Evolutionary conservation across 2,888 invertebrate genomes (phyloP), one percentile per base, ranked within the genome.

Genomic region (Slavum lentiscoides): DNA sequence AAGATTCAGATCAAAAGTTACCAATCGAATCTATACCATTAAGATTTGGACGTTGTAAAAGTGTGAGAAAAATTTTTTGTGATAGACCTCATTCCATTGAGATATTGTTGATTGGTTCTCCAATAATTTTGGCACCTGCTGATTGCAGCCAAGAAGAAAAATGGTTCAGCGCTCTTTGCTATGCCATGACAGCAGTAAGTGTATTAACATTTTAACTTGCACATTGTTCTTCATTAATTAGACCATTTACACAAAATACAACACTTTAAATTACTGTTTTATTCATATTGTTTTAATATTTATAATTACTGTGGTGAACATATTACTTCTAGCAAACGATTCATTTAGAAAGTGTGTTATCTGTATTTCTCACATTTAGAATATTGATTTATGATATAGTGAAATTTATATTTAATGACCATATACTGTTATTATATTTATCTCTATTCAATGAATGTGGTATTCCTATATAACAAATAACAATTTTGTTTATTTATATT

Each of bases 71-170:
- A 72, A 70, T 80, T 55, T 21, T 11, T 43, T 64, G 64, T 64
- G 77, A 80, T 62, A 64, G 77, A 19, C 77, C 77, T 13, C 39
- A 80, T 19, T 64, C 77, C 15, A 70, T 80, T 43, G 77, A 80
- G 64, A 80, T 80, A 55, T 43, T n/a, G 2, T 37, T 80, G 9
- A 68, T 80, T 64, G 58, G 21, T 70, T 64, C 5, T 2, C 39
- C 70, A 55, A 64, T 80, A 8, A 72, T 80, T 70, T 80, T 80
- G 39, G 77, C 77, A 23, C 53, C 70, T 1, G 77, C 77, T 23
- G 70, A 80, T 72, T 80, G 77, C 43, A 53, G 67, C 53, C 77
- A 64, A 80, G 77, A 80, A 80, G 77, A 80, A 62, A 80, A 80
- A 80, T 80, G 77, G 77, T 70, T 80, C 17, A 80, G 64, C 23